Evolutionary conservation across 2,888 invertebrate species (phyloP).

Genomic region (Unio pictorum): DNA sequence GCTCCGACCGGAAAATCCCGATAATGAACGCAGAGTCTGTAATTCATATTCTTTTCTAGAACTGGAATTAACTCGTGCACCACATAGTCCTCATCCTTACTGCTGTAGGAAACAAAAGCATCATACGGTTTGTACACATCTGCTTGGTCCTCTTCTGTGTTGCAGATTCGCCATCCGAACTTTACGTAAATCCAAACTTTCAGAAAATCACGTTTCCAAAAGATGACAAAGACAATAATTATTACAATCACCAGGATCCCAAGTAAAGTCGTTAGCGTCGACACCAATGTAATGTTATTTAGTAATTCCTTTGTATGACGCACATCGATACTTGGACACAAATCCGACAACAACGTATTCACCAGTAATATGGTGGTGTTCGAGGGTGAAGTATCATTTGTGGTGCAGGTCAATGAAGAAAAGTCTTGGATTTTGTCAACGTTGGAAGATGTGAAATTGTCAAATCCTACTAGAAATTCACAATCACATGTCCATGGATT

Average conservation of each 20-base stretch:
- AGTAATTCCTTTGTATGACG: background rate
- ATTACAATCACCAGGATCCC: conserved; percentile 29
- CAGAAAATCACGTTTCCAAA: conserved; percentile 17
- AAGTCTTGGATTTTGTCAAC: conserved; percentile 7
- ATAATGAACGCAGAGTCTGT: conserved; percentile 68
- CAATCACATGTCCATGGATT: conserved; percentile 41
- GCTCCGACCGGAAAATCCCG: conserved; percentile 59
- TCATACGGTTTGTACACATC: conserved; percentile 76
- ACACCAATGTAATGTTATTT: background rate
- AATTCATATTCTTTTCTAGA: conserved; percentile 86
- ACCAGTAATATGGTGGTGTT: background rate
- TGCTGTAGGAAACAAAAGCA: conserved; percentile 90
- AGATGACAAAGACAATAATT: conserved; percentile 13
- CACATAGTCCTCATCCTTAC: conserved; percentile 85
- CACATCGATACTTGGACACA: conserved; percentile 14
- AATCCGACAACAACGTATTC: conserved; percentile 8
- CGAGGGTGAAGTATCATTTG: background rate
- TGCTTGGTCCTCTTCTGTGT: conserved; percentile 3
- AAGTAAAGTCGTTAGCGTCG: conserved; percentile 7
- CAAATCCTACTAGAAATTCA: conserved; percentile 12
- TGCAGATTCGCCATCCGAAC: conserved; percentile 5
- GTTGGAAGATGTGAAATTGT: conserved; percentile 5
- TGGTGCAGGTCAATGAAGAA: conserved; percentile 4
- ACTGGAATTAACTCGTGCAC: conserved; percentile 87
- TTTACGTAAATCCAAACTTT: conserved; percentile 18